phyloP scores from a whole-genome alignment of 2,113 vertebrate genomes.

The Ranitomeya imitator region DNA sequence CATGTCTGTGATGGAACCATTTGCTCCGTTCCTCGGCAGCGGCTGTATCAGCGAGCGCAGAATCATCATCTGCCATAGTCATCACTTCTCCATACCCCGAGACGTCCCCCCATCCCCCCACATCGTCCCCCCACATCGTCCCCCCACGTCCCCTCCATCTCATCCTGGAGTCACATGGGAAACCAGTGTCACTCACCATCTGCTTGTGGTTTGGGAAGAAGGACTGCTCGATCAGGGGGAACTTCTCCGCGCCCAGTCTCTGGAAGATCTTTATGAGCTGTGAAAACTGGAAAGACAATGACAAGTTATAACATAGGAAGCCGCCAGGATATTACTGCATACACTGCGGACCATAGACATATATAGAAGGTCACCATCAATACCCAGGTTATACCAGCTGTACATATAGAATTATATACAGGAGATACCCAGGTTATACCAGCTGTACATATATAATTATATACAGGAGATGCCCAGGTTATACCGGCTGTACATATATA shows the following conservation, averaged over 20 bases:
- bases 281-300: constrained; percentile 82
- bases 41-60: neutral
- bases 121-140: neutral
- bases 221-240: constrained; percentile 92
- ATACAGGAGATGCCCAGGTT: too few relatives aligned
- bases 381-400: neutral
- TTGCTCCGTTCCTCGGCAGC: neutral
- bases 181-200: constrained; percentile 87
- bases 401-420: too few relatives aligned
- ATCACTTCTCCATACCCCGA: neutral
- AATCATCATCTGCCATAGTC: neutral
- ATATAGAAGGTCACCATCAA: neutral
- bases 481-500: too few relatives aligned
- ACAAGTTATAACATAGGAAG: constrained; percentile 11
- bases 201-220: constrained; percentile 93
- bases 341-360: neutral
- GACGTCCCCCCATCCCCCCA: neutral
- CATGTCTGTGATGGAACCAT: neutral
- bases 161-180: constrained; percentile 29
- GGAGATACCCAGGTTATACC: too few relatives aligned
- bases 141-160: neutral
- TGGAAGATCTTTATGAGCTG: constrained; percentile 97
- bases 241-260: constrained; percentile 88
- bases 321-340: neutral
- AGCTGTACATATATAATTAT: too few relatives aligned